Percentiles rank a stretch among this genome's conserved stretches.
These are phyloP conservation scores for Paratilapia polleni DNA, from an alignment of 2,113 vertebrate genomes.

Conservation along the genomic window DNA sequence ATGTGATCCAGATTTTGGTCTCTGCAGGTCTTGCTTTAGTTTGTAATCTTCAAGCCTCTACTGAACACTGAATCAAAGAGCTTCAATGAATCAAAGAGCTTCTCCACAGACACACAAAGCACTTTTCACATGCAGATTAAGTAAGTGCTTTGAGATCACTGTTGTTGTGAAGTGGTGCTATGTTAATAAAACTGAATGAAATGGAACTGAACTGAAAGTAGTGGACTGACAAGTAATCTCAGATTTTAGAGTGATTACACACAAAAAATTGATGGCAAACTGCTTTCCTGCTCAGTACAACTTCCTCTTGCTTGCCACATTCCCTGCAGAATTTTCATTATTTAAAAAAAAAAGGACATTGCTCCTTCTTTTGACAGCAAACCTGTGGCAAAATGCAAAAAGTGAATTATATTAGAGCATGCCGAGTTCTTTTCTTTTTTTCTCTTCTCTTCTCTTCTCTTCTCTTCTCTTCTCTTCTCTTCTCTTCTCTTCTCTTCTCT, in stretches of 20 bases:
- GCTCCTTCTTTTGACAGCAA: not conserved
- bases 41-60: no score
- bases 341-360: not conserved
- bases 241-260: rapidly evolving
- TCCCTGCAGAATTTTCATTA: no score
- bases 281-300: not conserved
- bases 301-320: not conserved
- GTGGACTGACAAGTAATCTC: not conserved
- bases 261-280: not conserved
- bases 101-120: no score
- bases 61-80: not conserved
- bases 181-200: not conserved
- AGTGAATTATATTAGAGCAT: not conserved
- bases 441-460: no score
- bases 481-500: no score
- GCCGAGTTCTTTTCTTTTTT: not conserved
- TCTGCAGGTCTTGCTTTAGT: no score
- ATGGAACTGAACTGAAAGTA: not conserved
- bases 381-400: no score
- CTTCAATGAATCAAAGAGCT: not conserved
- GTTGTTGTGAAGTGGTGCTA: not conserved
- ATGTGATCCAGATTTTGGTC: not conserved
- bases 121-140: not conserved
- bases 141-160: not conserved
- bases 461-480: no score